A percentile compares a stretch with the other conserved stretches of the same genome.
Evolutionary conservation across 2,113 vertebrate species (phyloP).

Genomic region (Telmatochromis sp.): DNA sequence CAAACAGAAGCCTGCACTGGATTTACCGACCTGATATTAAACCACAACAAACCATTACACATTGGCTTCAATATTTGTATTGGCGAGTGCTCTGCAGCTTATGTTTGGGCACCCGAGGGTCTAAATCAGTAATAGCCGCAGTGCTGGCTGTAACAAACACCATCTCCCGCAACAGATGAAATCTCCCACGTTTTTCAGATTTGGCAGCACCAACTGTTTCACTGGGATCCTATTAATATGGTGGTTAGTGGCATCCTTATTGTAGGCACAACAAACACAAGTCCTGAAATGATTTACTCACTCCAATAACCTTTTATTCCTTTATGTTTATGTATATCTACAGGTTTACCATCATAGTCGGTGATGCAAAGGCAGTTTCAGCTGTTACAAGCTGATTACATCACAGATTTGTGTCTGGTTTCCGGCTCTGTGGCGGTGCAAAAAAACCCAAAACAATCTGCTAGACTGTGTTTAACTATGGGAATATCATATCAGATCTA

Average conservation of each 20-base stretch:
- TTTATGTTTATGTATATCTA: neutral
- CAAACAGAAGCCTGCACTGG: neutral
- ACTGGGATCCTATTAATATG: constrained; percentile 28
- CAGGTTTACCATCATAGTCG: neutral
- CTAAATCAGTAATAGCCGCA: constrained; percentile 41
- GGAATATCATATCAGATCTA: neutral
- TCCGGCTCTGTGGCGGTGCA: neutral
- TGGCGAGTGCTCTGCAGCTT: constrained; percentile 46
- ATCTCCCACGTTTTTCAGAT: constrained; percentile 41
- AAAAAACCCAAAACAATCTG: neutral
- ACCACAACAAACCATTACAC: constrained; percentile 1
- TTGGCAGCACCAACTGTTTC: constrained; percentile 39
- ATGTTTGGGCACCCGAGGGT: constrained; percentile 28
- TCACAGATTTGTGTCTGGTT: constrained; percentile 4
- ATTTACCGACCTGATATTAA: constrained; percentile 27
- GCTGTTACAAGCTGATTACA: constrained; percentile 27
- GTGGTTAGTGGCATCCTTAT: neutral
- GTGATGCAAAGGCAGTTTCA: neutral
- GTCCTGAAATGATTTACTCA: neutral
- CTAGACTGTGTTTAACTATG: neutral
- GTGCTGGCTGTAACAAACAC: constrained; percentile 41
- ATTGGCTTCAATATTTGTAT: constrained; percentile 30
- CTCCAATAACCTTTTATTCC: neutral
- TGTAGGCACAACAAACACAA: neutral
- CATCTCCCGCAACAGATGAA: constrained; percentile 30